Conservation (phyloP, 2,113 vertebrate species). For the Hydrolagus affinis region DNA sequence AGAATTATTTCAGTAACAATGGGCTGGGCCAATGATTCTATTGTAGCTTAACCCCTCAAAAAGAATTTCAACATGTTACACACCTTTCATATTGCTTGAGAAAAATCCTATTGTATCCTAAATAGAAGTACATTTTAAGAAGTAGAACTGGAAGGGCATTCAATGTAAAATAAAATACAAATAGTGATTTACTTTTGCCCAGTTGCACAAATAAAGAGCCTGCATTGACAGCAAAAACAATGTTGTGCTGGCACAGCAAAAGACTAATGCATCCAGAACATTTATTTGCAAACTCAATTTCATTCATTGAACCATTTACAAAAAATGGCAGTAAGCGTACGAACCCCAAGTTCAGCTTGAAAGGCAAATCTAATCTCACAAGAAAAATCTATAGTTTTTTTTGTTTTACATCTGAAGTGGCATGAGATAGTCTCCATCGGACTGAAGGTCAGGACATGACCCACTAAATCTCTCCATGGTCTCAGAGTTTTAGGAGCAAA, state of each 20-base stretch:
- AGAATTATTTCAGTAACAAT: too few relatives aligned
- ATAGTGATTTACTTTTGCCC: not conserved
- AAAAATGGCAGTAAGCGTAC: constrained; percentile 16
- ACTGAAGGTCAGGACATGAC: constrained; percentile 31
- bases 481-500: constrained; percentile 22
- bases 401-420: constrained; percentile 10
- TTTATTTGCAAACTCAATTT: constrained; percentile 14
- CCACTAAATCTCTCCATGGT: constrained; percentile 27
- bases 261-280: not conserved
- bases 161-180: not conserved
- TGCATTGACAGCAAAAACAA: not conserved
- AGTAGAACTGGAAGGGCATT: not conserved
- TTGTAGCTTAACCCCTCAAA: too few relatives aligned
- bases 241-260: not conserved
- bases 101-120: not conserved
- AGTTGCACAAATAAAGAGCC: not conserved
- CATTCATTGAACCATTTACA: constrained; percentile 14
- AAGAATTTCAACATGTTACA: not conserved
- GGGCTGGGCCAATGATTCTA: too few relatives aligned
- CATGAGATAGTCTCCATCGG: constrained; percentile 27
- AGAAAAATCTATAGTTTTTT: constrained; percentile 25
- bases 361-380: constrained; percentile 30
- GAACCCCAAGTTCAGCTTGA: constrained; percentile 22
- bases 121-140: not conserved
- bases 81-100: not conserved